Evolutionary conservation across 2,113 vertebrate genomes (phyloP), one percentile per base, ranked within the genome.

Genomic region (Penelope pileata): DNA sequence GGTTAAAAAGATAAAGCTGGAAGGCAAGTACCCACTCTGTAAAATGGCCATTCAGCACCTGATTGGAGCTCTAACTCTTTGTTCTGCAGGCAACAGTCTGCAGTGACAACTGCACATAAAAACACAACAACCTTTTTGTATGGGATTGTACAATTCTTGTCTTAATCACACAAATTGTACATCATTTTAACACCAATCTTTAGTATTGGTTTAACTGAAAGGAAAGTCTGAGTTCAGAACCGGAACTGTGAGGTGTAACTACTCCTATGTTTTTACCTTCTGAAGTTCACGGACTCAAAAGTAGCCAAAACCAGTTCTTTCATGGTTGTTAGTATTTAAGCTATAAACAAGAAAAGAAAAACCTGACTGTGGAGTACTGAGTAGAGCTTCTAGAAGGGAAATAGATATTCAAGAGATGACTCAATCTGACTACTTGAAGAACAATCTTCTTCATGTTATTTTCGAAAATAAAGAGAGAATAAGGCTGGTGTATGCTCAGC

Each of bases 1-100:
- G 77, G 83, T 86, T 89, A 93, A 94, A 94, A 85, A 69, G 81
- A 87, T 22, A 79, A 58, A 94, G 70, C 63, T 77, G 63, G 59
- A 66, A 85, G 53, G 45, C 60, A 93, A 82, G 67, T 56, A 73
- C 34, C 77, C 67, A 27, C 45, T 93, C 43, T 58, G 43, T 66
- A 58, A 89, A 94, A 82, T 19, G 86, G 62, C 40, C 70, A 69
- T 87, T 93, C 77, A 82, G 40, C 43, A 75, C 23, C 32, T 34
- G 40, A 56, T 30, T 26, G 7, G 53, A 60, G 64, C 36, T 93
- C 89, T 77, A 85, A 72, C 76, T 63, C 70, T 69, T 73, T 62
- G 30, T 62, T 93, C 94, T 80, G 34, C 63, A 63, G 62, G 62
- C 59, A 87, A 83, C 1, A 51, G 63, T 36, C 58, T 73, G 70